Conservation (phyloP, 2,888 invertebrate genomes). For the Patella depressa region DNA sequence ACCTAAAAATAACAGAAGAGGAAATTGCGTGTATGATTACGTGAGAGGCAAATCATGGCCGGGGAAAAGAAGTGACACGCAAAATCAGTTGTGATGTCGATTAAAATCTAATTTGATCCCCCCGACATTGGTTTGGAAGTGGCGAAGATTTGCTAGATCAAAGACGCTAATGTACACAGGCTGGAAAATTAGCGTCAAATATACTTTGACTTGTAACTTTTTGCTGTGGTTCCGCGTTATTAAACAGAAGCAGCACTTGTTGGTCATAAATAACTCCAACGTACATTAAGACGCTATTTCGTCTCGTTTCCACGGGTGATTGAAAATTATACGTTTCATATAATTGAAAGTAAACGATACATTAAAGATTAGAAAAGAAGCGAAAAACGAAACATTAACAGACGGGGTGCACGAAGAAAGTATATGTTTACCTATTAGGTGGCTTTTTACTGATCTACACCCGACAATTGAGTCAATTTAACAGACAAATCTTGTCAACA, state of each 20-base stretch:
- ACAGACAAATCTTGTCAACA: constrained; percentile 7
- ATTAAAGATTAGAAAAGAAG: constrained; percentile 6
- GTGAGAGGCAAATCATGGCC: constrained; percentile 1
- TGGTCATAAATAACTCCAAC: constrained; percentile 7
- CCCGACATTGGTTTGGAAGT: not conserved
- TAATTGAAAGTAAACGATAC: constrained; percentile 10
- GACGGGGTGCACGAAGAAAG: not conserved
- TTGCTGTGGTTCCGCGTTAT: not conserved
- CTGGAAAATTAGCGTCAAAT: constrained; percentile 11
- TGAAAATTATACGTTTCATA: constrained; percentile 9
- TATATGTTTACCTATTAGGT: constrained; percentile 4
- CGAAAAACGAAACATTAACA: not conserved
- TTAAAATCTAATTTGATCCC: constrained; percentile 2
- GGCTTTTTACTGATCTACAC: not conserved
- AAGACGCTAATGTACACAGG: not conserved
- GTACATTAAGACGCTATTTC: not conserved
- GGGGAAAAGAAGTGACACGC: not conserved
- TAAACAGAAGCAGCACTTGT: constrained; percentile 4
- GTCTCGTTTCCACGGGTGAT: constrained; percentile 5
- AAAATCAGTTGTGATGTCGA: constrained; percentile 6
- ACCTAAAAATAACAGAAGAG: not conserved
- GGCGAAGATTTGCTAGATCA: constrained; percentile 2
- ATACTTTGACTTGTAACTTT: not conserved
- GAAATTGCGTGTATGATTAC: constrained; percentile 11
- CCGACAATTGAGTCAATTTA: constrained; percentile 10